phyloP scores from a whole-genome alignment of 53 echinoderm and acorn worm species.

The Zoroaster sp. region DNA sequence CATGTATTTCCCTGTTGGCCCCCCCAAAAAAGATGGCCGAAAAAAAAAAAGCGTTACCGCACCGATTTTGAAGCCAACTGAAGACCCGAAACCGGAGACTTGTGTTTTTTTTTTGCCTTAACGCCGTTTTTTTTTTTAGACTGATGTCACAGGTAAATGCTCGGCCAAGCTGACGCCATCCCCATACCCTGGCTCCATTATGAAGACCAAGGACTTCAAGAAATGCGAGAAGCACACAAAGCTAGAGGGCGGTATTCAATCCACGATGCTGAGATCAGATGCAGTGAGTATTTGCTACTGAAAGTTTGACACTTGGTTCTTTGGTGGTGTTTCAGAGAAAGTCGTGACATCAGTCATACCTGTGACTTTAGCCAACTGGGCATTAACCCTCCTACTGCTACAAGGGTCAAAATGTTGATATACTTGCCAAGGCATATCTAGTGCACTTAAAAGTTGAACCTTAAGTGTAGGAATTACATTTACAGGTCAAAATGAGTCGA shows the following conservation, averaged over 20 bases:
- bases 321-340: neutral
- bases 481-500: too few species aligned
- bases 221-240: conserved; percentile 66
- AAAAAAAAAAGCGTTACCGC: too few species aligned
- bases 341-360: neutral
- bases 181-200: neutral
- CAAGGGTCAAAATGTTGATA: too few species aligned
- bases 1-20: too few species aligned
- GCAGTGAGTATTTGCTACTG: conserved; percentile 69
- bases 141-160: conserved; percentile 89
- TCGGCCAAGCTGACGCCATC: conserved; percentile 21
- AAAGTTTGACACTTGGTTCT: neutral
- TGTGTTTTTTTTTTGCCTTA: too few species aligned
- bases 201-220: conserved; percentile 73
- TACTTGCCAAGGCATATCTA: too few species aligned
- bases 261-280: conserved; percentile 53
- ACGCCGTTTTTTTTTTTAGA: conserved; percentile 58
- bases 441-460: too few species aligned
- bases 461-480: too few species aligned
- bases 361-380: neutral
- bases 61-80: too few species aligned
- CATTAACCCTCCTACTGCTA: too few species aligned
- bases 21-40: too few species aligned
- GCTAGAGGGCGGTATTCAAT: conserved; percentile 68
- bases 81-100: too few species aligned